Percentiles rank a stretch among this genome's conserved stretches.
Evolutionary conservation across 1,140 invertebrate genomes (phyloP).

Genomic region (Tribolium madens): DNA sequence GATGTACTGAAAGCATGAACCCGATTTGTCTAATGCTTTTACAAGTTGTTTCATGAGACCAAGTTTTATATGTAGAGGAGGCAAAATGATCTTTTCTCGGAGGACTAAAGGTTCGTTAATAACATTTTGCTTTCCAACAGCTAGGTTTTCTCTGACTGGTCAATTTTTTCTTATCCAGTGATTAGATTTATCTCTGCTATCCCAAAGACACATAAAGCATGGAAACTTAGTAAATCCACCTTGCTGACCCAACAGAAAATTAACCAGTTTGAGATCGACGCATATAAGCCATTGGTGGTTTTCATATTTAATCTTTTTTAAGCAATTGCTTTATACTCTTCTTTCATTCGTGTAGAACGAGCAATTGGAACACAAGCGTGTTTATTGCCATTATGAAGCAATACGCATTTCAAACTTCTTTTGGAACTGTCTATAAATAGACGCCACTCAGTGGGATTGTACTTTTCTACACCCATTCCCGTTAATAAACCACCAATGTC

Average conservation of each 20-base stretch:
- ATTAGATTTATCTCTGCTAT: no score
- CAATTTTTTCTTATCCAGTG: conserved; percentile 54
- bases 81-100: conserved; percentile 56
- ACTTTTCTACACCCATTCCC: not conserved
- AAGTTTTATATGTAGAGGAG: conserved; percentile 63
- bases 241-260: conserved; percentile 61
- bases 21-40: conserved; percentile 55
- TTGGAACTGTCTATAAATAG: conserved; percentile 62
- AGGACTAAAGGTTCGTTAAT: conserved; percentile 52
- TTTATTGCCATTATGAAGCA: conserved; percentile 64
- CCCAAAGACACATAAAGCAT: conserved; percentile 63
- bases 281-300: conserved; percentile 61
- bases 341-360: conserved; percentile 62
- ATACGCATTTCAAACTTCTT: conserved; percentile 63
- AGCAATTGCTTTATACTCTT: conserved; percentile 62
- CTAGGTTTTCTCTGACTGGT: conserved; percentile 44
- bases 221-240: conserved; percentile 63
- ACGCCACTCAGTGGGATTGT: not conserved
- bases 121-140: conserved; percentile 53
- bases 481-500: not conserved
- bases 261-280: conserved; percentile 61
- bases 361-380: conserved; percentile 59
- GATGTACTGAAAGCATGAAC: conserved; percentile 53
- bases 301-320: conserved; percentile 55
- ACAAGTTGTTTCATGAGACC: conserved; percentile 62